phyloP scores from a whole-genome alignment of 2,888 invertebrate genomes.

The Nectonema munidae region DNA sequence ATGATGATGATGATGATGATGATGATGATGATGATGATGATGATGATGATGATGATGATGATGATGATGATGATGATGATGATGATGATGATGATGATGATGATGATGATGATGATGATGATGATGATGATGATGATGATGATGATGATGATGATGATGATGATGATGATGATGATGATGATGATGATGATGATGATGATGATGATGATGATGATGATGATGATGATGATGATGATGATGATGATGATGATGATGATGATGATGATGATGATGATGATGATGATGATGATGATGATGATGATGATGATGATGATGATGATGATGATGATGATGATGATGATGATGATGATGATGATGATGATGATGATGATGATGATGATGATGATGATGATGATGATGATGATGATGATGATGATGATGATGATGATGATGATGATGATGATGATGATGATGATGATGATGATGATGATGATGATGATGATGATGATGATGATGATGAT shows the following conservation, averaged over 20 bases:
- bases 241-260: constrained; percentile 16
- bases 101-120: constrained; percentile 16
- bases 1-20: constrained; percentile 16
- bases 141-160: constrained; percentile 16
- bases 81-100: constrained; percentile 14
- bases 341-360: constrained; percentile 15
- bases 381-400: constrained; percentile 17
- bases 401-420: constrained; percentile 17
- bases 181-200: constrained; percentile 16
- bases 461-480: constrained; percentile 16
- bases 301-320: constrained; percentile 17
- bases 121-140: constrained; percentile 17
- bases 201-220: constrained; percentile 17
- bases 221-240: constrained; percentile 17
- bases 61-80: constrained; percentile 16
- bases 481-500: constrained; percentile 17
- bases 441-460: constrained; percentile 14
- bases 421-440: constrained; percentile 16
- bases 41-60: constrained; percentile 17
- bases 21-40: constrained; percentile 17
- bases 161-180: constrained; percentile 15
- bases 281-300: constrained; percentile 16
- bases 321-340: constrained; percentile 16
- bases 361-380: constrained; percentile 16
- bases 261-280: constrained; percentile 14